These are phyloP conservation scores for Solea solea DNA, from an alignment of 2,113 vertebrate species.

Conservation along the genomic window DNA sequence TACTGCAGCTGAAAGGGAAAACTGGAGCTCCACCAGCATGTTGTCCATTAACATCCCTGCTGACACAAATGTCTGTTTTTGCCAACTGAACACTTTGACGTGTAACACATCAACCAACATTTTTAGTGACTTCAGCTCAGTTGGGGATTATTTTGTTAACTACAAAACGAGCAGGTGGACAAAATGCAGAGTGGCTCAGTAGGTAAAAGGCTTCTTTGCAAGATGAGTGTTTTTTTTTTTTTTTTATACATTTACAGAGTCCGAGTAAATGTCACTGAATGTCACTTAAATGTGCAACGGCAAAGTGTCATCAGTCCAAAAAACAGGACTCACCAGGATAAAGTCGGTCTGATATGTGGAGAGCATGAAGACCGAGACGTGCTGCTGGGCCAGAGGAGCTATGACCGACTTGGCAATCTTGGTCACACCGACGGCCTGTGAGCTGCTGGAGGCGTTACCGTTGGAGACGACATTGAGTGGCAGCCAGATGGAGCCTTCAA, in stretches of 20 bases:
- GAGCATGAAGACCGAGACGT: constrained; percentile 96
- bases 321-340: constrained; percentile 84
- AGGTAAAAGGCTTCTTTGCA: not conserved
- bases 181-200: not conserved
- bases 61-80: constrained; percentile 54
- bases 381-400: constrained; percentile 91
- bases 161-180: constrained; percentile 1
- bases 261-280: too few relatives aligned
- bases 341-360: constrained; percentile 96
- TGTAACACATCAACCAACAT: constrained; percentile 53
- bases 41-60: constrained; percentile 41
- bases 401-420: constrained; percentile 97
- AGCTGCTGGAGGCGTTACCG: constrained; percentile 83
- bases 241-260: too few relatives aligned
- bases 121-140: constrained; percentile 25
- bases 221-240: not conserved
- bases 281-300: not conserved
- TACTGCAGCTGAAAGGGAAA: not conserved
- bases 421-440: constrained; percentile 93
- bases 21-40: not conserved
- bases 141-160: constrained; percentile 11
- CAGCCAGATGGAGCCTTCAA: constrained; percentile 91
- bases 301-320: too few relatives aligned
- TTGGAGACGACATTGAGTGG: constrained; percentile 93
- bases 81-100: constrained; percentile 43